Percentiles rank a stretch among this genome's conserved stretches.
phyloP scores from a whole-genome alignment of 2,113 vertebrate species.

The Anas platyrhynchos region DNA sequence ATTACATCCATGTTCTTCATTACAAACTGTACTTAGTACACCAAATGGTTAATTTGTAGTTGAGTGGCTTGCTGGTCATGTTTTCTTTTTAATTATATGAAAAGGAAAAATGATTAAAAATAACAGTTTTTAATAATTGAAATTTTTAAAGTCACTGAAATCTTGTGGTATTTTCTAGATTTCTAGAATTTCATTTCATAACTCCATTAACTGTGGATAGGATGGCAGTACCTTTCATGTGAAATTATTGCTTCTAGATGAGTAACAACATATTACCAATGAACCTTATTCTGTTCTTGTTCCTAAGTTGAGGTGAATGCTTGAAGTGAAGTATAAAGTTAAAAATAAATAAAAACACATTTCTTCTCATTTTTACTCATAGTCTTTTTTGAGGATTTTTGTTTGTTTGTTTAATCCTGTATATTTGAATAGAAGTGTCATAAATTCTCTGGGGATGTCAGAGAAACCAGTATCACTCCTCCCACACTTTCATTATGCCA shows the following conservation, averaged over 20 bases:
- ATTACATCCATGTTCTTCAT: slow-evolving; percentile 3
- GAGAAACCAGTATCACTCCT: neutral
- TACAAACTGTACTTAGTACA: neutral
- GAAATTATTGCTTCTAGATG: neutral
- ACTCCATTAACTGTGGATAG: neutral
- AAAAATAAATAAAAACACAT: neutral
- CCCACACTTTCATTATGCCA: neutral
- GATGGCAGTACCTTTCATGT: neutral
- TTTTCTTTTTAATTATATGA: neutral
- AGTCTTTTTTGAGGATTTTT: neutral
- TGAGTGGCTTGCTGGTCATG: neutral
- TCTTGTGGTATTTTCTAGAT: neutral
- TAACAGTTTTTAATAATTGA: neutral
- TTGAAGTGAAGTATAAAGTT: slow-evolving; percentile 2
- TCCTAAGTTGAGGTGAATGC: neutral
- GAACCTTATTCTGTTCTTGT: neutral
- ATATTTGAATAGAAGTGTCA: neutral
- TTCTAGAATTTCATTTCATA: neutral
- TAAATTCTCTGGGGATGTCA: neutral
- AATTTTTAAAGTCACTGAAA: neutral
- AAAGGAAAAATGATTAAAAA: neutral
- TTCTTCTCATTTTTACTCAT: neutral
- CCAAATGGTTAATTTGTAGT: neutral
- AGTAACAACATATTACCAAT: neutral
- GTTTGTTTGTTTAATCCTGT: neutral